Evolutionary conservation across 2,797 vertebrate species (phyloP).

Genomic region (Oreonectes daqikongensis): DNA sequence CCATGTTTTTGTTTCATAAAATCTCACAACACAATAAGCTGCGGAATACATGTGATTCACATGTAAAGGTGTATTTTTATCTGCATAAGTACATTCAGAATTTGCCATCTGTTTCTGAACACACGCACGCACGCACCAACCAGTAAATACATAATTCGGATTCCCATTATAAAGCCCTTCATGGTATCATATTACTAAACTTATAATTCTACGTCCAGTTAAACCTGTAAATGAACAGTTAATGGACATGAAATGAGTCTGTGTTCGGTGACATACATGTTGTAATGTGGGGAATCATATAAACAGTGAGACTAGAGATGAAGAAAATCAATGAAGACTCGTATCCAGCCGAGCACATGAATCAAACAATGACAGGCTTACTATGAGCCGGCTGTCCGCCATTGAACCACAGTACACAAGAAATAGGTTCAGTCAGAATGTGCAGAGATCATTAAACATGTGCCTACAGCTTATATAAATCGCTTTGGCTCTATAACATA

Average conservation of each 20-base stretch:
- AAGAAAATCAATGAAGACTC: background rate
- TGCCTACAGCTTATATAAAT: background rate
- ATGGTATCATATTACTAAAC: background rate
- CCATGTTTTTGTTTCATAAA: background rate
- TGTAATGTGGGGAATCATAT: background rate
- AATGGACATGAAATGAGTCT: background rate
- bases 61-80: background rate
- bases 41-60: background rate
- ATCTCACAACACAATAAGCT: background rate
- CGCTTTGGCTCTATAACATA: background rate
- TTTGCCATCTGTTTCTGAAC: background rate
- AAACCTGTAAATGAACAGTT: background rate
- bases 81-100: background rate
- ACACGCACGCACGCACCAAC: background rate
- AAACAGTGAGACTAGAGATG: background rate
- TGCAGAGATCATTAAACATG: background rate
- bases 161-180: background rate
- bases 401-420: background rate
- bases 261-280: constrained; percentile 4
- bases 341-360: background rate
- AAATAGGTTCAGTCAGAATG: background rate
- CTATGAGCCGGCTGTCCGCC: background rate
- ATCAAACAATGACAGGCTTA: background rate
- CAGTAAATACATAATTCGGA: background rate
- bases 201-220: background rate